Percentiles rank a stretch among this genome's conserved stretches.
Evolutionary conservation across 2,888 invertebrate genomes (phyloP).

Genomic region (Cosmopolites sordidus): DNA sequence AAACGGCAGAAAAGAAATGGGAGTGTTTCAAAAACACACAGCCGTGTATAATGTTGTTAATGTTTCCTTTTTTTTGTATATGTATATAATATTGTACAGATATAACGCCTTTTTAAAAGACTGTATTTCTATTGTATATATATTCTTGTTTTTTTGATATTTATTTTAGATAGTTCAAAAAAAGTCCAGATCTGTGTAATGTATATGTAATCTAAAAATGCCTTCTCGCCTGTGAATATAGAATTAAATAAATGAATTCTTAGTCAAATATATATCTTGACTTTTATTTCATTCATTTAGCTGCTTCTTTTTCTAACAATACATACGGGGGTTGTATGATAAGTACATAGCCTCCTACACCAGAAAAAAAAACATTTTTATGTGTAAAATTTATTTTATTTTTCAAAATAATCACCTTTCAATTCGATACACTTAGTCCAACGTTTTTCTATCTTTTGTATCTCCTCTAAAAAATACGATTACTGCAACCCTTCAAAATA

Average conservation of each 20-base stretch:
- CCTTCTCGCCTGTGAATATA: slow-evolving; percentile 1
- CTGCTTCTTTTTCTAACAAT: too few species aligned
- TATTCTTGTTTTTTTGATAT: not conserved
- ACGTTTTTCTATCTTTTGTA: too few species aligned
- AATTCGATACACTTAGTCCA: too few species aligned
- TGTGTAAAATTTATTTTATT: too few species aligned
- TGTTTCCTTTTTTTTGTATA: not conserved
- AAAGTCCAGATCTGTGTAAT: not conserved
- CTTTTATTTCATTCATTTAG: too few species aligned
- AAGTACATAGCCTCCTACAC: too few species aligned
- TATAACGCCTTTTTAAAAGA: not conserved
- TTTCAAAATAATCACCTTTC: too few species aligned
- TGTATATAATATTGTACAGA: not conserved
- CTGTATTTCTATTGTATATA: not conserved
- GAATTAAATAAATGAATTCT: not conserved
- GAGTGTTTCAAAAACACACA: not conserved
- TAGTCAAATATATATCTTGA: too few species aligned
- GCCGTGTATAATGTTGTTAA: not conserved
- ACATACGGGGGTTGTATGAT: too few species aligned
- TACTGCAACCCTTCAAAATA: too few species aligned
- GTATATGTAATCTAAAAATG: not conserved
- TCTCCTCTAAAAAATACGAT: too few species aligned
- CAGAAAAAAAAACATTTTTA: too few species aligned
- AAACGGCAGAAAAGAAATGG: not conserved
- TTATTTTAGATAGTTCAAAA: not conserved